Conservation (phyloP, 2,113 vertebrate genomes). For the Nipponia nippon region DNA sequence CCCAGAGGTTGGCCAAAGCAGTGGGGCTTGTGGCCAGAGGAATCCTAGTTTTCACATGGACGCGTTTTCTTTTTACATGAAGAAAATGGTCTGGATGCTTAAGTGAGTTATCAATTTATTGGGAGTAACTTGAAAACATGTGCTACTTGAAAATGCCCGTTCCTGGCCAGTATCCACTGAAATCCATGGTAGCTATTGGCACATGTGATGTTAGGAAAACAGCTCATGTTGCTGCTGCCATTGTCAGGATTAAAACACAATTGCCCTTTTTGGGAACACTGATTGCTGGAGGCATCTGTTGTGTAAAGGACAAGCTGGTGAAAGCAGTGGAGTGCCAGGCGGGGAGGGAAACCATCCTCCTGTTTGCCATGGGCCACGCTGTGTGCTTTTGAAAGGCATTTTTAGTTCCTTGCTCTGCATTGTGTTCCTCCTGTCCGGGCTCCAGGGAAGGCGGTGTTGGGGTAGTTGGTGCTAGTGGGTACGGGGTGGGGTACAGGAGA, state of each 20-base stretch:
- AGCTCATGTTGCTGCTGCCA: constrained; percentile 12
- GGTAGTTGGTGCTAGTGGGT: not conserved
- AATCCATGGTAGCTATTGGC: not conserved
- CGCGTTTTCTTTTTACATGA: not conserved
- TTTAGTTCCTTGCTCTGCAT: not conserved
- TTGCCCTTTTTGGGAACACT: constrained; percentile 36
- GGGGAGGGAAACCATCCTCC: not conserved
- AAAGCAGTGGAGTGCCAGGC: not conserved
- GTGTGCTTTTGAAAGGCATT: not conserved
- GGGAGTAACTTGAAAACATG: not conserved
- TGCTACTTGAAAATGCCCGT: fast-evolving
- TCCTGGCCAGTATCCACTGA: not conserved
- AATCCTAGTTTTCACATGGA: not conserved
- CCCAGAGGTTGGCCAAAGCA: not conserved
- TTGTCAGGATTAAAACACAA: not conserved
- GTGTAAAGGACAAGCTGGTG: constrained; percentile 25
- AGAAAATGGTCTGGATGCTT: not conserved
- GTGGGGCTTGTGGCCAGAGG: not conserved
- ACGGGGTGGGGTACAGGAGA: not conserved
- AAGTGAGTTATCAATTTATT: not conserved
- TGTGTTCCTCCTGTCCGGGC: not conserved
- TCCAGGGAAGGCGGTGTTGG: not conserved
- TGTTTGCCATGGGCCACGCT: not conserved
- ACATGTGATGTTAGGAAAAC: not conserved
- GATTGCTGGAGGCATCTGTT: constrained; percentile 42